Evolutionary conservation across 2,113 vertebrate genomes (phyloP), one percentile per base, ranked within the genome.

Genomic region (Myodes glareolus): DNA sequence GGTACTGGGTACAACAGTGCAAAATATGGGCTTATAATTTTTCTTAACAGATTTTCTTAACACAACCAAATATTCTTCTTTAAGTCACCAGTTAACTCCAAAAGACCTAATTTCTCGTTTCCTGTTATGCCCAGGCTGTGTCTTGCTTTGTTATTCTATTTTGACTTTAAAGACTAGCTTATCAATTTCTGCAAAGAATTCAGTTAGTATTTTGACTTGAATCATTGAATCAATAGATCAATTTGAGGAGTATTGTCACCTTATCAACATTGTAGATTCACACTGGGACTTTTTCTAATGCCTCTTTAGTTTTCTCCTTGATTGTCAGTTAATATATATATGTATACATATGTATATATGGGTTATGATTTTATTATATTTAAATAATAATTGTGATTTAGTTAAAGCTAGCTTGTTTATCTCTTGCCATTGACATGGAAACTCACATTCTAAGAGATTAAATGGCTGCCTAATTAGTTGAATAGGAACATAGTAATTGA

Each of bases 1-100:
- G 25, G 27, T n/a, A 58, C 73, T 80, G n/a, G 70, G 25, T 5
- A 75, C 39, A 85, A 47, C 47, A 93, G 27, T 55, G 58, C 13
- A 88, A 80, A 95, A 92, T 50, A 47, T 10, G 84, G 12, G 65
- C 45, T 84, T 80, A 75, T 75, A 29, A 58, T 90, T 58, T 72
- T 42, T 86, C 61, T 87, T 84, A 63, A 78, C 61, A 85, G 7
- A 58, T 86, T 47, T 47, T 70, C 45, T 81, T 90, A 86, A 65
- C 65, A 73, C 65, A 84, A 80, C 92, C 19, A 95, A 92, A 90
- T 67, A 86, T 36, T 84, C 78, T 75, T 95, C 63, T 90, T 90
- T n/a, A 65, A 36, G 70, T 31, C 45, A 91, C 33, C 25, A 80
- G 73, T 75, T n/a, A 73, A 42, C 27, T 23, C 42, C 68, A 81